Base-by-base conservation (phyloP, 35 echinoderm and acorn worm species). In the Acanthaster planci region DNA sequence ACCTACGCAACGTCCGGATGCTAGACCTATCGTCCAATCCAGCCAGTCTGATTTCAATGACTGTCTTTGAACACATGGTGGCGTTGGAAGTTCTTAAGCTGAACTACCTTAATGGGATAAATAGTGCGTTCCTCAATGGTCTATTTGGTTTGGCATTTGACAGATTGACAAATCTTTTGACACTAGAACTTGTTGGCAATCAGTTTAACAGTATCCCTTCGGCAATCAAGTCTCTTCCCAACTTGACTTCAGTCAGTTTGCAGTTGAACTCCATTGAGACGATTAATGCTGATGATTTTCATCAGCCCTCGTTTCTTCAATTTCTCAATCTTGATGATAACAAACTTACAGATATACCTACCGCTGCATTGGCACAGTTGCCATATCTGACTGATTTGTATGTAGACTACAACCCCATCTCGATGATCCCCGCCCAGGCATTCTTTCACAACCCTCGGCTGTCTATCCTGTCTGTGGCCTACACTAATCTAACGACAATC, bases 381-480 rank as follows among this genome's bases (percentile, higher is more conserved):
- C 64, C 18, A 26, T 26, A 30, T 0, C 64, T 72, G 21, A 34
- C n/a, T 6, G 0, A 0, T 0, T 72, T 72, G 64, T 8, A 31
- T 2, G 10, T 72, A 14, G 23, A 72, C 23, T 35, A 72, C 34
- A 72, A 72, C 23, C 15, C 2, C 14, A 1, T 72, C 30, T 3
- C 64, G 14, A 29, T 34, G 14, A 30, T 72, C 64, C 64, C 64
- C 22, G 18, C 64, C 7, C 29, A 1, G 64, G 30, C 64, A 31
- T 72, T 72, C 34, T 30, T n/a, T 19, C 64, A 72, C 64, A 72
- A 72, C 64, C 26, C 64, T n/a, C 64, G n/a, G 14, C 64, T 72
- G 30, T 2, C 26, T 14, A 15, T 31, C 10, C 23, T 72, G 29
- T 72, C 1, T 34, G 3, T 72, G 64, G 4, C 26, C 10, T 72